Evolutionary conservation across 1,140 invertebrate genomes (phyloP).

Genomic region (Atta cephalotes): DNA sequence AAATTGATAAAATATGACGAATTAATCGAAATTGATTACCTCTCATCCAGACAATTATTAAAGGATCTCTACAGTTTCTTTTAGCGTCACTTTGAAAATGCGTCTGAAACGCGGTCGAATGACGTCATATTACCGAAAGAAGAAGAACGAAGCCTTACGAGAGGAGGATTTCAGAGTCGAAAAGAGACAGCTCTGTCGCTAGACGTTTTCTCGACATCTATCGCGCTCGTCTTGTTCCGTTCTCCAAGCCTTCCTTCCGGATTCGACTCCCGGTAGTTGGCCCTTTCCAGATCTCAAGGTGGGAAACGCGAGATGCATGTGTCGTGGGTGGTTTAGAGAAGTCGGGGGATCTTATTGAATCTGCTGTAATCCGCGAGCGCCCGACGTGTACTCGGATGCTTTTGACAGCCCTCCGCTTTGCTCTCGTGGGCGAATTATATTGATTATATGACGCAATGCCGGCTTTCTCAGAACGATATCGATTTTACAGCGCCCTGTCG

Average conservation of each 20-base stretch:
- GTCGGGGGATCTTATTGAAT: conserved; percentile 55
- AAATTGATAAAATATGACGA: too few relatives aligned
- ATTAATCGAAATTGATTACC: too few relatives aligned
- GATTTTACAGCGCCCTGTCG: conserved; percentile 44
- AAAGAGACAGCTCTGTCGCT: background rate
- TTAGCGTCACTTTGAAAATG: conserved; percentile 9
- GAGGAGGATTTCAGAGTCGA: conserved; percentile 25
- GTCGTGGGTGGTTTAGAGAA: conserved; percentile 25
- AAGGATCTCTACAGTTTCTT: too few relatives aligned
- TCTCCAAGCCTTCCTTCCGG: background rate
- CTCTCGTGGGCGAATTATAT: conserved; percentile 26
- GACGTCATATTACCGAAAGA: background rate
- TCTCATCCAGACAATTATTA: too few relatives aligned
- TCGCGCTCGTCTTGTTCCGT: background rate
- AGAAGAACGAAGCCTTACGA: background rate
- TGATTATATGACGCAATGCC: conserved; percentile 57
- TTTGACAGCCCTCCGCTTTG: conserved; percentile 43
- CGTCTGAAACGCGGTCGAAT: background rate
- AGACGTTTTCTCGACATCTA: conserved; percentile 43
- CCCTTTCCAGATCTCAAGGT: conserved; percentile 39
- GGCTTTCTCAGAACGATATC: conserved; percentile 53
- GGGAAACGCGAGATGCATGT: conserved; percentile 50
- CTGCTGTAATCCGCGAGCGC: conserved; percentile 40
- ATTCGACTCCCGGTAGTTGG: conserved; percentile 39
- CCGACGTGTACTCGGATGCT: conserved; percentile 53